Evolutionary conservation across 2,797 vertebrate species (phyloP), one percentile per base, ranked within the genome.

Genomic region (Cynopterus sphinx): DNA sequence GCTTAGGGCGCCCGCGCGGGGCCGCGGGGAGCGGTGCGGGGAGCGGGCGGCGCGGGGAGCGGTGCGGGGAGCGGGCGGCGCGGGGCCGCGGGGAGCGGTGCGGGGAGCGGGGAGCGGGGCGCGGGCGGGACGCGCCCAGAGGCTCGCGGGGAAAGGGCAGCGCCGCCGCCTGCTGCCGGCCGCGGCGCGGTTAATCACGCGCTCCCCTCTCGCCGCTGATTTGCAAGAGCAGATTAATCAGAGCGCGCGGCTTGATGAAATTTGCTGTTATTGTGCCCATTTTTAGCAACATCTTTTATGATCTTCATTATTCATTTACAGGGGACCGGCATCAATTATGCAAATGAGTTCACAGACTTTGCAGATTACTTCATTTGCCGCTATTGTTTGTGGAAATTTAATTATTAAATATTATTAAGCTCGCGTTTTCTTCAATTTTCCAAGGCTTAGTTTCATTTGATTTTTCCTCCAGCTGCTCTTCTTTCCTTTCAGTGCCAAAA

Each of bases 251-350:
- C 99, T 99, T 99, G 99, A 99, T 99, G 99, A 99, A 99, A 99
- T 99, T 99, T 99, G 99, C 99, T 99, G 99, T 99, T 99, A 99
- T 99, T 99, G 99, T 99, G 99, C 99, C 99, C 99, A 99, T 99
- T 99, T 99, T 99, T 99, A 99, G 99, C 99, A 99, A 99, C 99
- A 99, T 99, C 99, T 99, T 99, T 99, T 99, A 99, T 99, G 99
- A 99, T 99, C 99, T 99, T 99, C 99, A 99, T 99, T 99, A 99
- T 99, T 99, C 99, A 99, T 99, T 99, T 99, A 99, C 99, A 98
- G 99, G 98, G 99, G 98, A 98, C 98, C 98, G 98, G 98, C 99
- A 99, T 99, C 99, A 99, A 99, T 99, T 99, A 99, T 99, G 99
- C 99, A 99, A 99, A 99, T 99, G 98, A 99, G 98, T 99, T 99